Base-by-base conservation (phyloP, 1,140 invertebrate genomes). In the Macrotrachela quadricornifera region DNA sequence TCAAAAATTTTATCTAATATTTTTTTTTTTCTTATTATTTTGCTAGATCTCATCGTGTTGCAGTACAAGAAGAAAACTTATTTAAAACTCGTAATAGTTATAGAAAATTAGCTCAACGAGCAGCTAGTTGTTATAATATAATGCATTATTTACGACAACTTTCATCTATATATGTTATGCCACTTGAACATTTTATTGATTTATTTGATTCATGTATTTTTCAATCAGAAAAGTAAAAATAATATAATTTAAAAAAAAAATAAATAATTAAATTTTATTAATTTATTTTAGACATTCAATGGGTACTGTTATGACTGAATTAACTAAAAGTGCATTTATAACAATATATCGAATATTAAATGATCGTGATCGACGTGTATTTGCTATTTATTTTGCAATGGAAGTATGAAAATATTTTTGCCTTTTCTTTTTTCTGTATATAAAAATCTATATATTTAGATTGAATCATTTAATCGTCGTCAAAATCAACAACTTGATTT, bases 91-190 rank as follows among this genome's bases (percentile, higher is more conserved):
- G 61, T 45, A 67, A 69, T 54, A 59, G 59, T 17, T 67, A 60
- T 57, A 54, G 64, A 15, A 56, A 58, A 21, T 64, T 70, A 39
- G 67, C 68, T 0, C 58, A 60, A 38, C 50, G 64, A 43, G 68
- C 61, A 17, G 67, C 67, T 14, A 63, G 68, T 0, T 67, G 66
- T 56, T 70, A 67, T 56, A 63, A 70, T 57, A 62, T 62, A 1
- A 60, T 58, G 17, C 64, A 66, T 57, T 67, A 65, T 55, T 61
- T 70, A 61, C 57, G 64, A 52, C 63, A 69, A 45, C 57, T 67
- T 15, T 64, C 64, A 48, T 60, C 62, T 15, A 46, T 66, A 4
- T 70, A 70, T 54, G 62, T 64, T 57, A 59, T 58, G 41, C 64
- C 67, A 3, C 67, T 63, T 52, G 58, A 55, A 43, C 59, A 64